Evolutionary conservation across 2,888 invertebrate genomes (phyloP), one percentile per base, ranked within the genome.

Genomic region (Pycnomerus fuliginosus): DNA sequence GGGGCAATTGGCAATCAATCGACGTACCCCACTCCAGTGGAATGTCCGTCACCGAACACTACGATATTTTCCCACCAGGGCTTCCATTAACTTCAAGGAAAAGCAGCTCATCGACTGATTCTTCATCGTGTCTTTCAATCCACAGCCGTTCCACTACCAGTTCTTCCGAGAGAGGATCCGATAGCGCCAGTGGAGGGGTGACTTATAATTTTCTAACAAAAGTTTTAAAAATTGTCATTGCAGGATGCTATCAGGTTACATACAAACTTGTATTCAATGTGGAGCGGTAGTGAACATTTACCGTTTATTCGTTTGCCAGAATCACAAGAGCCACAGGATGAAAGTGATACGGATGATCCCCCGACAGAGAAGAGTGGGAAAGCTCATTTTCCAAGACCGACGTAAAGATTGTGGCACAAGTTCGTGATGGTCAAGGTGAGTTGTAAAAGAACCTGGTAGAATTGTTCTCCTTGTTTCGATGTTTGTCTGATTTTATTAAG

Each of bases 41-140:
- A 7, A 68, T 68, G 65, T 65, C 72, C 0, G 66, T 68, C 5
- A 68, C 69, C 0, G 71, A 73, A 56, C 71, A 71, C 46, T 72
- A 70, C 45, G 73, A 73, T 48, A 70, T 71, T 44, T 70, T 73
- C 54, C 72, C 71, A 13, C 64, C 69, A 3, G 68, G 61, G n/a
- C 52, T 67, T 37, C 70, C 74, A 20, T 57, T 77, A 45, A 74
- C 76, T 8, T 79, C 79, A 14, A 73, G 80, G 14, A 79, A 80
- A 64, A 80, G 77, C 62, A 80, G 79, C 52, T 79, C 80, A 25
- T 80, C 80, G 0, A 80, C 80, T 3, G 80, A 80, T 47, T 80
- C 80, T 20, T 80, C 75, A 2, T 76, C 76, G 3, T 75, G 79
- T 60, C 66, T 79, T 20, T 80, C 80, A 2, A 76, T 77, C 20